These are phyloP conservation scores for Anagyrus pseudococci DNA, from an alignment of 2,888 invertebrate species.

Conservation along the genomic window DNA sequence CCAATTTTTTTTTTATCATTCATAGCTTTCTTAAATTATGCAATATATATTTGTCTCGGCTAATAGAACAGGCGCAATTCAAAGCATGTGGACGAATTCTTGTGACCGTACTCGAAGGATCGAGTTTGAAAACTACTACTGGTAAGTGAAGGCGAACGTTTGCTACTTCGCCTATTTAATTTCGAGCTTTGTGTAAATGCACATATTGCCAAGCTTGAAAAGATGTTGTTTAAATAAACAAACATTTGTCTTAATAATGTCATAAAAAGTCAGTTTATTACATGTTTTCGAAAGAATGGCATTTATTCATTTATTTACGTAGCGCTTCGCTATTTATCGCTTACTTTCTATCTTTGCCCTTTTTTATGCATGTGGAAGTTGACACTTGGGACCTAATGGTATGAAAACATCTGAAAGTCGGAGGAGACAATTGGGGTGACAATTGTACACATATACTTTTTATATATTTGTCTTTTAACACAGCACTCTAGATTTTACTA, in stretches of 20 bases:
- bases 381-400: slow-evolving; percentile 25
- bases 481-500: slow-evolving; percentile 46
- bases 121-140: slow-evolving; percentile 53
- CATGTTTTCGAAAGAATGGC: slow-evolving; percentile 8
- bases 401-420: slow-evolving; percentile 17
- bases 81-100: slow-evolving; percentile 69
- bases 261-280: background rate
- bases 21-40: slow-evolving; percentile 24
- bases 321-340: slow-evolving; percentile 18
- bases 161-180: background rate
- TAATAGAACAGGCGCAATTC: slow-evolving; percentile 65
- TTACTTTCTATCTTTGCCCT: slow-evolving; percentile 25
- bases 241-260: background rate
- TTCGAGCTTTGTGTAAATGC: background rate
- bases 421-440: slow-evolving; percentile 18
- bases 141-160: slow-evolving; percentile 50
- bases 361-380: slow-evolving; percentile 24
- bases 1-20: background rate
- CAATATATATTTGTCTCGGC: slow-evolving; percentile 43
- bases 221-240: background rate
- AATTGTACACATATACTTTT: slow-evolving; percentile 21
- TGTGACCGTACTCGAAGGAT: slow-evolving; percentile 60
- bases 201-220: background rate
- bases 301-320: background rate
- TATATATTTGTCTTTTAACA: slow-evolving; percentile 15